Evolutionary conservation across 1,140 invertebrate genomes (phyloP), one percentile per base, ranked within the genome.

Genomic region (Myzus persicae): DNA sequence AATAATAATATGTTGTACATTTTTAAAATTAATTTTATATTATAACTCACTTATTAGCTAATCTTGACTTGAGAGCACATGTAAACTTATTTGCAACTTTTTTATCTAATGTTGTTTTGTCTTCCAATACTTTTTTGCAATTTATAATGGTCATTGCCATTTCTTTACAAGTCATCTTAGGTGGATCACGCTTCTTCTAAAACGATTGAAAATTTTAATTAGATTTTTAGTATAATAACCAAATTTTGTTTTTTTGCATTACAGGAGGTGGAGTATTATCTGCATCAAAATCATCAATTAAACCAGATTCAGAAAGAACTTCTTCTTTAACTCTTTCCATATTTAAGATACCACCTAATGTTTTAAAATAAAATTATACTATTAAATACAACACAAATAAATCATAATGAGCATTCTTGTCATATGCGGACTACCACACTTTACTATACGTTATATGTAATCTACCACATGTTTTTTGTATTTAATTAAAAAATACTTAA

Each of bases 91-190:
- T 93, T 31, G 91, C 91, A 84, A 93, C 81, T 84, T 84, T 93
- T 84, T 93, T 93, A 93, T 93, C 91, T 18, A 92, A 82, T 46
- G 40, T 46, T 82, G 81, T 92, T 26, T 81, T 92, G 36, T 82
- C 90, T 92, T 81, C 90, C 8, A 92, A 36, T 51, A 93, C 54
- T 54, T 93, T 46, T 92, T 92, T 92, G n/a, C 91, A 92, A 82
- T 82, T 92, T 82, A 92, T 82, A 92, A 92, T 92, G 38, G 91
- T 92, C 91, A 92, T 93, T 8, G 91, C 81, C 38, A 93, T 93
- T 93, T 93, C 91, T 85, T 93, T 93, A 93, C 81, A 48, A 18
- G 44, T 93, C 91, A 93, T 93, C 36, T 84, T 92, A 31, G 91
- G 82, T 11, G 44, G 40, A 1, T 93, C 48, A 38, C 46, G 76